These are phyloP conservation scores for Jacana jacana DNA, from an alignment of 2,113 vertebrate genomes.

Conservation along the genomic window DNA sequence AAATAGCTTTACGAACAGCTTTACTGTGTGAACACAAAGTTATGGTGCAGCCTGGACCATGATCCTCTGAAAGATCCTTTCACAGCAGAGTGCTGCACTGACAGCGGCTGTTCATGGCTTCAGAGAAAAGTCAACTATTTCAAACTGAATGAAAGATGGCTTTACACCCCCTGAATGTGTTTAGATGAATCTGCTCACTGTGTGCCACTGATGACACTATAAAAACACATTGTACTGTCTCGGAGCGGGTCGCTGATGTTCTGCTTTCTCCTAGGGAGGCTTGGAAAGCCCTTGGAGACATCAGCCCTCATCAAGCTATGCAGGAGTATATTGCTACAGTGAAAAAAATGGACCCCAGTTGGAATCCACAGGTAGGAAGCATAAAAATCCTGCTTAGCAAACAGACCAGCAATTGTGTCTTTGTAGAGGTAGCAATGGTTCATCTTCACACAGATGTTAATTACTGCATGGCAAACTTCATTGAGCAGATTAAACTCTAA, in stretches of 20 bases:
- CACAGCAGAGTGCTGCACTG: background rate
- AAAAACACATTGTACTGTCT: background rate
- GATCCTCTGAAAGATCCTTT: background rate
- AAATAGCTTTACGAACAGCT: background rate
- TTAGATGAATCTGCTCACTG: background rate
- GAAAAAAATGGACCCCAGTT: conserved; percentile 87
- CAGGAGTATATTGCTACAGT: conserved; percentile 90
- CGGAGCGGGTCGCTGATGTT: background rate
- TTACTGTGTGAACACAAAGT: background rate
- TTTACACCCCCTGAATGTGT: background rate
- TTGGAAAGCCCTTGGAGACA: conserved; percentile 93
- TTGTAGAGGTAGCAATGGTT: background rate
- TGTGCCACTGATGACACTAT: background rate
- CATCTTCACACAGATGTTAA: background rate
- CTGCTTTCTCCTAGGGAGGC: conserved; percentile 83
- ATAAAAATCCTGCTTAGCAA: background rate
- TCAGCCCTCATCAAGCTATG: conserved; percentile 89
- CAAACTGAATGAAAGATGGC: background rate
- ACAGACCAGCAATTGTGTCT: background rate
- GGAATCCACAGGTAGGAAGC: conserved; percentile 84
- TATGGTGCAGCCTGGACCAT: background rate
- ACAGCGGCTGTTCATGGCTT: background rate
- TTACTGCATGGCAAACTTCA: conserved; percentile 41
- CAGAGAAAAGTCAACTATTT: background rate
- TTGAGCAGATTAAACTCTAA: conserved; percentile 2